phyloP scores from a whole-genome alignment of 1,140 invertebrate genomes.

The Drosophila erecta region DNA sequence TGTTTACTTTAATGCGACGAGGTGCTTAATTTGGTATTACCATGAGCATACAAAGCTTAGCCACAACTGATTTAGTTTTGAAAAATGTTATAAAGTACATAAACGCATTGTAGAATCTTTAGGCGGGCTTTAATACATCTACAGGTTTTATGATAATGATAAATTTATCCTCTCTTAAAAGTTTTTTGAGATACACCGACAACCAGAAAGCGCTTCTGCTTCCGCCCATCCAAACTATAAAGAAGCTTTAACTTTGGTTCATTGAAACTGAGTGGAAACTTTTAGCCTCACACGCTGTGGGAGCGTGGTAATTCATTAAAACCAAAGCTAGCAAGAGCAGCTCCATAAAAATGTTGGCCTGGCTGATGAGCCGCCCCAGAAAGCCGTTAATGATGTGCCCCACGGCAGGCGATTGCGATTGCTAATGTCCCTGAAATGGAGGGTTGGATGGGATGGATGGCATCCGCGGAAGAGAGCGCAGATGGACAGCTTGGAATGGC shows the following conservation, averaged over 20 bases:
- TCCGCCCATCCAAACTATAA: conserved; percentile 5
- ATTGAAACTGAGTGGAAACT: conserved; percentile 38
- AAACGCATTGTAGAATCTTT: no score
- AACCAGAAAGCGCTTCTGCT: conserved; percentile 8
- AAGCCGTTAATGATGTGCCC: conserved; percentile 75
- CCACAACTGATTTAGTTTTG: no score
- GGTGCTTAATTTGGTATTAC: no score
- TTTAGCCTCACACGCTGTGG: conserved; percentile 26
- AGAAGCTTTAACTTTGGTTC: conserved; percentile 60
- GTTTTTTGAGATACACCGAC: not conserved
- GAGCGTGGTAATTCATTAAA: conserved; percentile 70
- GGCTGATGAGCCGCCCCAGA: conserved; percentile 35
- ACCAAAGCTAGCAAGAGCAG: conserved; percentile 47
- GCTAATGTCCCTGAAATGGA: conserved; percentile 56
- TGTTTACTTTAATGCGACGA: no score
- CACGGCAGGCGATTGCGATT: conserved; percentile 69
- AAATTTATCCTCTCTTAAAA: no score
- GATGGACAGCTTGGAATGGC: conserved; percentile 42
- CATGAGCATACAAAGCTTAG: no score
- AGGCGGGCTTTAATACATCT: no score
- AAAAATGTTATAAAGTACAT: no score
- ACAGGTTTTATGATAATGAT: no score
- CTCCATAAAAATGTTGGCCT: conserved; percentile 57
- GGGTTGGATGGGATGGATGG: conserved; percentile 25
- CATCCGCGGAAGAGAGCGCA: not conserved